Base-by-base conservation (phyloP, 2,797 vertebrate species). In the Oophaga sylvatica region DNA sequence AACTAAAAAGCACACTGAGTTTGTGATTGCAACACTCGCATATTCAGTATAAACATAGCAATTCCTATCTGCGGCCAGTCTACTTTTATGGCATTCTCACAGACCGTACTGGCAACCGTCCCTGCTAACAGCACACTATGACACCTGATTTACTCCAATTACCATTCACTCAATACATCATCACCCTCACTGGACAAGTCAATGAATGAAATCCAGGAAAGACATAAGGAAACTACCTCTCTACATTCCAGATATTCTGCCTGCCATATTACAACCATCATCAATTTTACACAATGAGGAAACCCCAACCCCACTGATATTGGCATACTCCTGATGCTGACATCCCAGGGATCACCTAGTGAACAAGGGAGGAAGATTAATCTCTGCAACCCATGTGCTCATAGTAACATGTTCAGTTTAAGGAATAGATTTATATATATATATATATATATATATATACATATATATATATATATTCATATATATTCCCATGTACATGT, bases 71-170 rank as follows among this genome's bases (percentile, higher is more conserved):
- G 82, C 59, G 12, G 68, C 22, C 56, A 83, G 16, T 20, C 17
- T 41, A 7, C 19, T 35, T 59, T 71, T 1, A 16, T 84, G 26
- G 45, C 63, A 68, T 81, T 45, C 63, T 53, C 65, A 65, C 20
- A 81, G 20, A 65, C 17, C 83, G 41, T 10, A 41, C 41, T 83
- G 81, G 65, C 41, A 59, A 10, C 48, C 62, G 82, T 48, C 12
- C 71, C 41, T 48, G 22, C 60, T 67, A 31, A 65, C 83, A 53
- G 73, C 73, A 45, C 59, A 85, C 22, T 41, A 12, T 76, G 83
- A 84, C 83, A 84, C 56, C 83, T 76, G 73, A 48, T 78, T 77
- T 78, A 77, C 83, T 77, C 83, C 71, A 76, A 85, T 85, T 78
- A 85, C 83, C 60, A 78, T 67, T 13, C 76, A 78, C 73, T 77